These are phyloP conservation scores for Cyphomyrus discorhynchus DNA, from an alignment of 2,113 vertebrate species.

Conservation along the genomic window DNA sequence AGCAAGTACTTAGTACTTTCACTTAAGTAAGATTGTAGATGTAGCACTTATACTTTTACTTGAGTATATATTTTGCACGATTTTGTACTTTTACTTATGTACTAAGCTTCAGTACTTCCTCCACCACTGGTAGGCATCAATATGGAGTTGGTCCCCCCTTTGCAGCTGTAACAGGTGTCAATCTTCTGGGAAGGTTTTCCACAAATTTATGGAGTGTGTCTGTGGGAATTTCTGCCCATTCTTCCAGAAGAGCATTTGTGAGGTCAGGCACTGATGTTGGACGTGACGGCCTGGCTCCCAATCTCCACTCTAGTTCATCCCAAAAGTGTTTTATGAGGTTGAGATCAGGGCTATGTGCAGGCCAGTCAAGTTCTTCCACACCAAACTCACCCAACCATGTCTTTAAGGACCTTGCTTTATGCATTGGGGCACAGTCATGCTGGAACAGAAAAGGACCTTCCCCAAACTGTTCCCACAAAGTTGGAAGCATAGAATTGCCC, in stretches of 20 bases:
- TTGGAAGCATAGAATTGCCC: neutral
- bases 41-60: no score
- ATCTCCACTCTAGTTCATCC: neutral
- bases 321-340: neutral
- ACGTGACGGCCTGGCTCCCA: neutral
- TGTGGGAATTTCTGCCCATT: neutral
- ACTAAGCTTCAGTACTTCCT: no score
- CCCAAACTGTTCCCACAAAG: neutral
- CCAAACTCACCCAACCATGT: neutral
- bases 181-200: neutral
- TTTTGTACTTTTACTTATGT: no score
- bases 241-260: neutral
- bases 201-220: neutral
- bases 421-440: neutral
- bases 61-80: no score
- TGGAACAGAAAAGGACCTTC: neutral
- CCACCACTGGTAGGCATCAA: neutral
- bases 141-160: neutral
- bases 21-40: no score
- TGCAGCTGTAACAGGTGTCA: neutral
- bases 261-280: neutral
- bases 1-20: no score
- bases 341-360: neutral
- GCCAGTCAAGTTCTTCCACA: neutral
- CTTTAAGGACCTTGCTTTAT: neutral